Percentiles rank a stretch among this genome's conserved stretches.
phyloP scores from a whole-genome alignment of 1,140 invertebrate species.

The Lordiphosa collinella region DNA sequence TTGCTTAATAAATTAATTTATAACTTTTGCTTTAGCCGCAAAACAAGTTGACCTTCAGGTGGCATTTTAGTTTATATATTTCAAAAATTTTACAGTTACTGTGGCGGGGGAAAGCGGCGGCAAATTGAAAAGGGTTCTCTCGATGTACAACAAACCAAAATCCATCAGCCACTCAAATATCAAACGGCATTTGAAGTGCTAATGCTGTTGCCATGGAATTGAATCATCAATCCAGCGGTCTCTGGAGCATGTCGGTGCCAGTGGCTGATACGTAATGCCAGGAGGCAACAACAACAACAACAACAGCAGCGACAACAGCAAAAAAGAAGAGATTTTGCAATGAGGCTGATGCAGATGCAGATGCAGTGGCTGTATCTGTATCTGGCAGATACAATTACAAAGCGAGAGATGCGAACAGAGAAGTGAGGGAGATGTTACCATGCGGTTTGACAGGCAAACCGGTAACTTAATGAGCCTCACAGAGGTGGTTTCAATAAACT shows the following conservation, averaged over 20 bases:
- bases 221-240: constrained; percentile 29
- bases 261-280: constrained; percentile 22
- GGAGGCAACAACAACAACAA: not conserved
- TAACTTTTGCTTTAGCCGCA: constrained; percentile 52
- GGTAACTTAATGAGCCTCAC: constrained; percentile 46
- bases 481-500: constrained; percentile 28
- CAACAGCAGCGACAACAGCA: not conserved
- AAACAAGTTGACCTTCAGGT: constrained; percentile 65
- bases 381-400: constrained; percentile 51
- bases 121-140: too few species aligned
- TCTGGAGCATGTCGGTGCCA: constrained; percentile 25
- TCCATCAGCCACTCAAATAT: constrained; percentile 10
- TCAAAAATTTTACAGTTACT: constrained; percentile 31
- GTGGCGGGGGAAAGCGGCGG: too few species aligned
- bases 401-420: constrained; percentile 23
- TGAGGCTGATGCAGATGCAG: constrained; percentile 6
- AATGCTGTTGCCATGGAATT: constrained; percentile 33
- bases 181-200: constrained; percentile 7
- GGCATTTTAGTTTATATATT: constrained; percentile 1
- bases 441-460: constrained; percentile 43
- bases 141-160: too few species aligned
- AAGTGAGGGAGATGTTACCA: not conserved
- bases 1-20: constrained; percentile 63
- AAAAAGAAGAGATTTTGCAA: constrained; percentile 23
- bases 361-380: constrained; percentile 26